phyloP scores from a whole-genome alignment of 1,140 invertebrate species.

The Zaprionus inermis region DNA sequence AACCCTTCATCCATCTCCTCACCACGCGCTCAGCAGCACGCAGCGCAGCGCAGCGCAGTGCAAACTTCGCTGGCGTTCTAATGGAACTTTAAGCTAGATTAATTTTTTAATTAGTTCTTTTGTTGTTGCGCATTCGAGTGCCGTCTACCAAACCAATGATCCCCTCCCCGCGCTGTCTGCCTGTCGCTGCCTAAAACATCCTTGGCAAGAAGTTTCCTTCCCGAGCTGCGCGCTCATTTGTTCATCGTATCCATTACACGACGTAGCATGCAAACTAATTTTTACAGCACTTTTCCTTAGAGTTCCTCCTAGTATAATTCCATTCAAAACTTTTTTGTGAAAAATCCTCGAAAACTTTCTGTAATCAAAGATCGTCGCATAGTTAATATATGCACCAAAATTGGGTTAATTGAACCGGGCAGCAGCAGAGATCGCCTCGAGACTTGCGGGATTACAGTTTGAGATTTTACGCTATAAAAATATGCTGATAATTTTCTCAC shows the following conservation, averaged over 20 bases:
- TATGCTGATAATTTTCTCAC: too few relatives aligned
- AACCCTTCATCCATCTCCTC: conserved; percentile 16
- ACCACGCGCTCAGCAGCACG: too few relatives aligned
- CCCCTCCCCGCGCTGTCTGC: background rate
- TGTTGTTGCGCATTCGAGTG: conserved; percentile 77
- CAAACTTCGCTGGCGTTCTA: conserved; percentile 79
- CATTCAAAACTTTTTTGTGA: background rate
- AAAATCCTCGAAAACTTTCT: background rate
- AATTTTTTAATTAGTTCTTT: conserved; percentile 83
- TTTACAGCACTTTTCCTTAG: conserved; percentile 51
- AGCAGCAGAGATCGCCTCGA: background rate
- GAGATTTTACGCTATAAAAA: background rate
- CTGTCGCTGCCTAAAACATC: conserved; percentile 46
- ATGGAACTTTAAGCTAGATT: conserved; percentile 83
- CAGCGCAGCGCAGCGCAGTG: conserved; percentile 15
- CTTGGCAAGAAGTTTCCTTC: conserved; percentile 44
- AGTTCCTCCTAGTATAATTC: conserved; percentile 28
- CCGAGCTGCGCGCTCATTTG: conserved; percentile 46
- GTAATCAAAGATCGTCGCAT: conserved; percentile 4
- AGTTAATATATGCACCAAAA: background rate
- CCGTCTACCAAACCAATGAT: conserved; percentile 38
- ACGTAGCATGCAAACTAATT: conserved; percentile 72
- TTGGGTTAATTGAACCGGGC: conserved; percentile 2
- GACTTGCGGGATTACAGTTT: background rate
- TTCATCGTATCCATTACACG: conserved; percentile 64